Conservation (phyloP, 23 tunicate genomes). For the Corella eumyota region DNA sequence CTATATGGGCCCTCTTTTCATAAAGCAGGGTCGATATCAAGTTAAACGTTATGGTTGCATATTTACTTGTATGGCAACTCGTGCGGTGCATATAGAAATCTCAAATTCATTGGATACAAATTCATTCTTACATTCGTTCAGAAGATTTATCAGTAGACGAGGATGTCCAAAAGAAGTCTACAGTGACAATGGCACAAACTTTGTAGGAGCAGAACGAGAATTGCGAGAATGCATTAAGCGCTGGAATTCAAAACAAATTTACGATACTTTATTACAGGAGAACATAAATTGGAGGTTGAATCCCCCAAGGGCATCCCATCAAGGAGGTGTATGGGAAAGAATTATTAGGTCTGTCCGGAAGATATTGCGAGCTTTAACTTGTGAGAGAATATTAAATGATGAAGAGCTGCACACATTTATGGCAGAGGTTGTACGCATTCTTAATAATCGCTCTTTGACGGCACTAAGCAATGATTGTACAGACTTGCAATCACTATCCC, state of each 20-base stretch:
- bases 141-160: conserved; percentile 19
- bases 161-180: neutral
- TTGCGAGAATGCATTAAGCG: too few species aligned
- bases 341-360: too few species aligned
- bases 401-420: too few species aligned
- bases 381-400: conserved; percentile 4
- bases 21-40: conserved; percentile 14
- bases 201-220: too few species aligned
- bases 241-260: too few species aligned
- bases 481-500: neutral
- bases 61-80: conserved; percentile 27
- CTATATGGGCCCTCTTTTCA: conserved; percentile 16
- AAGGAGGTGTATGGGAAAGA: too few species aligned
- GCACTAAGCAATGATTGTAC: neutral
- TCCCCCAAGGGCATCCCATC: too few species aligned
- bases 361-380: too few species aligned
- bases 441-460: conserved; percentile 9
- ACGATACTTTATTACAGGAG: too few species aligned
- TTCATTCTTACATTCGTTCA: conserved; percentile 14
- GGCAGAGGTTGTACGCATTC: too few species aligned
- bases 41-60: conserved; percentile 29
- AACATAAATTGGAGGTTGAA: too few species aligned
- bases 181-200: too few species aligned
- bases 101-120: conserved; percentile 16
- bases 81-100: conserved; percentile 33